These are phyloP conservation scores for Gastrophysa polygoni DNA, from an alignment of 2,888 invertebrate species.

Conservation along the genomic window DNA sequence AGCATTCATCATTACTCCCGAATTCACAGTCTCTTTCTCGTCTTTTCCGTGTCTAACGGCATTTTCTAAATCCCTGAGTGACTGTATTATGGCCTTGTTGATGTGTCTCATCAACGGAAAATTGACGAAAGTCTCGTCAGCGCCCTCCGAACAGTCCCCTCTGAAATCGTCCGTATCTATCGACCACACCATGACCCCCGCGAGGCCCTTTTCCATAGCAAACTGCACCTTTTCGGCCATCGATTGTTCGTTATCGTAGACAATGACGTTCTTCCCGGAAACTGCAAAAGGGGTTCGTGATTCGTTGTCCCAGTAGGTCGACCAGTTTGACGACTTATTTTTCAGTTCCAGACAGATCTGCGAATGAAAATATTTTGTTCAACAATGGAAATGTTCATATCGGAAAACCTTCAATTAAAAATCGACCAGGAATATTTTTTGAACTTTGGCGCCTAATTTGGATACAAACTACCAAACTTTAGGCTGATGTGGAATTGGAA, in stretches of 20 bases:
- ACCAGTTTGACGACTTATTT: conserved; percentile 69
- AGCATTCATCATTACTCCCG: neutral
- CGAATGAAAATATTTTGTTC: conserved; percentile 19
- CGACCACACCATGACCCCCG: conserved; percentile 88
- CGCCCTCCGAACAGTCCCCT: conserved; percentile 68
- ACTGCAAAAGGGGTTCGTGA: conserved; percentile 69
- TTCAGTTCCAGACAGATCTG: conserved; percentile 70
- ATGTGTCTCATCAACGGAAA: conserved; percentile 77
- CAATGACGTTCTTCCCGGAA: conserved; percentile 69
- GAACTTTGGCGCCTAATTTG: no score
- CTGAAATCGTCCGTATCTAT: conserved; percentile 87
- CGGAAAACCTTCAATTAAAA: neutral
- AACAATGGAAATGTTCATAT: no score
- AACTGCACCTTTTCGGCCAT: conserved; percentile 75
- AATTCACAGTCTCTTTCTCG: conserved; percentile 5
- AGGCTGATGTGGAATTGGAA: no score
- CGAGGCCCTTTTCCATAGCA: conserved; percentile 69
- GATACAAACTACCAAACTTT: no score
- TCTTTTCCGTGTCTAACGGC: conserved; percentile 36
- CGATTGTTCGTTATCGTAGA: conserved; percentile 78
- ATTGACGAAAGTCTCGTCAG: conserved; percentile 60
- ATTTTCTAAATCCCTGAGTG: conserved; percentile 61
- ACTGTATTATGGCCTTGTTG: conserved; percentile 67
- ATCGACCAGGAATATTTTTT: no score
- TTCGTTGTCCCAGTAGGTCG: conserved; percentile 71